A percentile compares a stretch with the other conserved stretches of the same genome.
These are phyloP conservation scores for Protobothrops flavoviridis DNA, from an alignment of 2,113 vertebrate genomes.

Conservation along the genomic window DNA sequence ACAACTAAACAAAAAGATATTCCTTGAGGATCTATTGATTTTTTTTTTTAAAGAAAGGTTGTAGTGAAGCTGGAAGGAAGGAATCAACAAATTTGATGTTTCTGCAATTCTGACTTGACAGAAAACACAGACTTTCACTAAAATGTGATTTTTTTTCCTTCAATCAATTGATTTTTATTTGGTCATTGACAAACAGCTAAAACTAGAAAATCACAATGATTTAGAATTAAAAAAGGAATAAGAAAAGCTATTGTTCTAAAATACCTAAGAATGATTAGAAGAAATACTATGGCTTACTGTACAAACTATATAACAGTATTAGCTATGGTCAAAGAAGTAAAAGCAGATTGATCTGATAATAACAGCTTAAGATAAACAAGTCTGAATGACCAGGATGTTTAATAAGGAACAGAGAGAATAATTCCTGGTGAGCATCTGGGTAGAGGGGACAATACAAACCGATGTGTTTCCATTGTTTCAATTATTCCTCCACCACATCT, in stretches of 20 bases:
- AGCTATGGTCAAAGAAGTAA: not conserved
- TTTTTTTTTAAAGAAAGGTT: conserved; percentile 20
- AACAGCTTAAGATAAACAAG: not conserved
- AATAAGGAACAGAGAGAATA: not conserved
- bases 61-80: conserved; percentile 33
- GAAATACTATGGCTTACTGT: not conserved
- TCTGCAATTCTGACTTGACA: conserved; percentile 35
- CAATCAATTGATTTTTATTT: not conserved
- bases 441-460: not conserved
- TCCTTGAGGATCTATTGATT: conserved; percentile 62
- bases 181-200: not conserved
- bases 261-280: not conserved
- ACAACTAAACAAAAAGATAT: conserved; percentile 43
- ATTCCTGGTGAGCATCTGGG: not conserved
- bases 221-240: not conserved
- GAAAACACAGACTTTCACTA: conserved; percentile 51
- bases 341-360: not conserved
- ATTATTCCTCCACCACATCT: not conserved
- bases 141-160: not conserved
- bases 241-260: not conserved
- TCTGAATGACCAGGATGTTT: not conserved
- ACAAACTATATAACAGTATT: not conserved
- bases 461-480: not conserved
- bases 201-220: not conserved
- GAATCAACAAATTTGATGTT: conserved; percentile 56